A percentile compares a stretch with the other conserved stretches of the same genome.
phyloP scores from a whole-genome alignment of 2,888 invertebrate genomes.

The Stenchaetothrips biformis region DNA sequence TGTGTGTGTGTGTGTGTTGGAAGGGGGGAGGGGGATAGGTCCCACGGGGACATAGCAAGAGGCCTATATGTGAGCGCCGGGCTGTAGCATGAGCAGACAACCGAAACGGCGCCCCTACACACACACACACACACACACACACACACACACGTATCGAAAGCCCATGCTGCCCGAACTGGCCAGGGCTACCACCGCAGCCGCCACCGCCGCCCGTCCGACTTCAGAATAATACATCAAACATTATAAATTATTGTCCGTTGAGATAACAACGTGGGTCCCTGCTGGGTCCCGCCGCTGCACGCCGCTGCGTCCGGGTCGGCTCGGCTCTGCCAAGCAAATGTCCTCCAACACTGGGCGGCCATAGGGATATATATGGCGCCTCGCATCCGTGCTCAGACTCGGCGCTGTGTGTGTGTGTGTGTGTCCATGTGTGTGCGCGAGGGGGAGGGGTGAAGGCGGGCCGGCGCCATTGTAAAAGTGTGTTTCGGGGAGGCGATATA shows the following conservation, averaged over 20 bases:
- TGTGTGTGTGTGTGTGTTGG: neutral
- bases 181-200: no score
- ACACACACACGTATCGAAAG: neutral
- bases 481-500: neutral
- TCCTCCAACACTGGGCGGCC: neutral
- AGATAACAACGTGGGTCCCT: conserved; percentile 1
- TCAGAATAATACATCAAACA: conserved; percentile 25
- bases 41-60: no score
- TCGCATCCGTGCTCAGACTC: neutral
- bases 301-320: no score
- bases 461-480: conserved; percentile 10
- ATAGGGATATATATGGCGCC: conserved; percentile 10
- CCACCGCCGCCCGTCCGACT: neutral
- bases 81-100: conserved; percentile 9
- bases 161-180: neutral
- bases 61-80: neutral
- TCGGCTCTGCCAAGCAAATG: conserved; percentile 9
- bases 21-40: no score
- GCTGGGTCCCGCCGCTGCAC: no score
- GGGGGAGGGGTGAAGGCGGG: neutral
- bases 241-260: conserved; percentile 10
- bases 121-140: neutral
- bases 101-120: conserved; percentile 7
- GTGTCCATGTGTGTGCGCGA: no score
- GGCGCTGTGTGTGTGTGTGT: neutral